Evolutionary conservation across 2,797 vertebrate species (phyloP).

Genomic region (Chelmon rostratus): DNA sequence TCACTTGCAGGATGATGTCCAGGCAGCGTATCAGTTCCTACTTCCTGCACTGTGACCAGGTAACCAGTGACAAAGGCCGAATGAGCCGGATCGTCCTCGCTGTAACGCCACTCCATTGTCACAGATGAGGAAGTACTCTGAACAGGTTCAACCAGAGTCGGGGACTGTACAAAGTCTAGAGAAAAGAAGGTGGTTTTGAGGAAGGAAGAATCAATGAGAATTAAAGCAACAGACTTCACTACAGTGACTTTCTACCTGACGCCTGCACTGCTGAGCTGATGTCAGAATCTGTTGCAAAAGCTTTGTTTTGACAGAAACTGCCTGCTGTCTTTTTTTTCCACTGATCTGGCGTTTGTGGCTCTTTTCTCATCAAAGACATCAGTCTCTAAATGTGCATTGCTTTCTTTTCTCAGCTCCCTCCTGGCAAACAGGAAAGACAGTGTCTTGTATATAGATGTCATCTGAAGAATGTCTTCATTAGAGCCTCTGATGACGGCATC

Average conservation of each 20-base stretch:
- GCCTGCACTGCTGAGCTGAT: background rate
- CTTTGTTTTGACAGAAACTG: background rate
- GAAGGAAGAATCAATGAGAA: background rate
- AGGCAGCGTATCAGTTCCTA: background rate
- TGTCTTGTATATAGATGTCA: background rate
- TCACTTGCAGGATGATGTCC: slow-evolving; percentile 29
- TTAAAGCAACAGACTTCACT: background rate
- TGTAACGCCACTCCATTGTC: slow-evolving; percentile 83
- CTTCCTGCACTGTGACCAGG: slow-evolving; percentile 53
- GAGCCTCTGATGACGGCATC: background rate
- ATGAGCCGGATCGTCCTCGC: slow-evolving; percentile 70
- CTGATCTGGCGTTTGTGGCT: background rate
- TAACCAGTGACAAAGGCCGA: slow-evolving; percentile 89
- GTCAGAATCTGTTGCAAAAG: background rate
- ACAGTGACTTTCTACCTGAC: background rate
- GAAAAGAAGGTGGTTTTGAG: slow-evolving; percentile 19
- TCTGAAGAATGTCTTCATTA: background rate
- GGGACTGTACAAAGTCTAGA: slow-evolving; percentile 67
- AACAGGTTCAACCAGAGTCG: slow-evolving; percentile 30
- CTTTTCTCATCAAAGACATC: background rate
- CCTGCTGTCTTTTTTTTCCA: background rate
- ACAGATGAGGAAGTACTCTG: slow-evolving; percentile 76
- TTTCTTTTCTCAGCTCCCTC: background rate
- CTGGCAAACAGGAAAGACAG: slow-evolving; percentile 29
- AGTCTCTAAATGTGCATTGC: background rate